Evolutionary conservation across 2,797 vertebrate species (phyloP).

Genomic region (Presbytis comata): DNA sequence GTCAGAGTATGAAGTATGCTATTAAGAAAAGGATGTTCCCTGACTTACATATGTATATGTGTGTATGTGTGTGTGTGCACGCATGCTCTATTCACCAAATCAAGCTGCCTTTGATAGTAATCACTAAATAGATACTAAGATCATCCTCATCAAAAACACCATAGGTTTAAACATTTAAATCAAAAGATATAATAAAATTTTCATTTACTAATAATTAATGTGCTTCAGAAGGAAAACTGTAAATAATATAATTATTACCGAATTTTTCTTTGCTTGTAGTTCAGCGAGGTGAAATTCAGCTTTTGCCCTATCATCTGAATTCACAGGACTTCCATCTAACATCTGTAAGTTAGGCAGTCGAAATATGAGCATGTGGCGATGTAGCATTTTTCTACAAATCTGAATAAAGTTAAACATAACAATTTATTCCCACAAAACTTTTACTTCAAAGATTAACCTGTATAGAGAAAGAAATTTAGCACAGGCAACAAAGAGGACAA

Average conservation of each 20-base stretch:
- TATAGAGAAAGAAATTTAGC: constrained; percentile 5
- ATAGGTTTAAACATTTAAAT: constrained; percentile 32
- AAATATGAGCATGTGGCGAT: constrained; percentile 86
- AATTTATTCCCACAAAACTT: not conserved
- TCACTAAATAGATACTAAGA: constrained; percentile 40
- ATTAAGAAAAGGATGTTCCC: not conserved
- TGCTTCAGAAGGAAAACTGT: constrained; percentile 16
- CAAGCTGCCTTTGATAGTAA: not conserved
- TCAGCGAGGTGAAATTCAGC: constrained; percentile 87
- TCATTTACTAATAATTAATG: constrained; percentile 12
- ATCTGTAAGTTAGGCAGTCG: constrained; percentile 87
- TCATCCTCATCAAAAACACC: not conserved
- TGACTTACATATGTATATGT: not conserved
- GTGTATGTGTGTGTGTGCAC: not conserved
- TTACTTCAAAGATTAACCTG: constrained; percentile 47
- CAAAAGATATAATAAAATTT: not conserved
- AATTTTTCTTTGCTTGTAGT: constrained; percentile 82
- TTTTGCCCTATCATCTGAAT: constrained; percentile 88
- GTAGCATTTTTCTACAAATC: constrained; percentile 87
- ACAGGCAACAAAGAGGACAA: constrained; percentile 6
- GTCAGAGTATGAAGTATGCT: not conserved
- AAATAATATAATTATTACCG: constrained; percentile 60
- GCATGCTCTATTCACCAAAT: not conserved
- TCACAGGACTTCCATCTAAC: constrained; percentile 88
- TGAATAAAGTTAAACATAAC: constrained; percentile 71